Evolutionary conservation across 2,888 invertebrate genomes (phyloP).

Genomic region (Ornithoptera alexandrae): DNA sequence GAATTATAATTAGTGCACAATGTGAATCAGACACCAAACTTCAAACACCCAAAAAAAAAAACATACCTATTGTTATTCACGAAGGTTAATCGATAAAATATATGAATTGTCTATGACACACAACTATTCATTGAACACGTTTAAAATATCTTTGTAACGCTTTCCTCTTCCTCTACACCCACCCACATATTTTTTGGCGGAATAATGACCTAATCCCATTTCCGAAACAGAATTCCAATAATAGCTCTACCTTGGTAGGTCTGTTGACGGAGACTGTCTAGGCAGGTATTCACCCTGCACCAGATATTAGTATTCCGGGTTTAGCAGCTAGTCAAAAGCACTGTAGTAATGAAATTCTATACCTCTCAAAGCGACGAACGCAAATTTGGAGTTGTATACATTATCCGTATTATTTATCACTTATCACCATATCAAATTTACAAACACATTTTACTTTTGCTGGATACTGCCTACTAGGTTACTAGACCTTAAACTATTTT

Average conservation of each 20-base stretch:
- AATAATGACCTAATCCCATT: background rate
- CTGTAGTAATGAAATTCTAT: too few relatives aligned
- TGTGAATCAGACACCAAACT: too few relatives aligned
- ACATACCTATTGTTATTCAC: background rate
- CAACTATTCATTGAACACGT: background rate
- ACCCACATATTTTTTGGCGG: background rate
- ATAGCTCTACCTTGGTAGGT: background rate
- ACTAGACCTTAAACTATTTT: background rate
- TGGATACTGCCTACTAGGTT: background rate
- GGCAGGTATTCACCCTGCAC: too few relatives aligned
- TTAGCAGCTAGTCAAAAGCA: too few relatives aligned
- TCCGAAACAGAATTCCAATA: background rate
- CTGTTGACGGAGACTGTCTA: too few relatives aligned
- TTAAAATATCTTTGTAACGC: background rate
- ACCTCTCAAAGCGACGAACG: too few relatives aligned
- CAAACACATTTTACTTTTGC: background rate
- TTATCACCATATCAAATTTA: background rate
- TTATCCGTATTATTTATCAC: too few relatives aligned
- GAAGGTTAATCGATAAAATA: background rate
- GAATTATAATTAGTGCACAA: too few relatives aligned
- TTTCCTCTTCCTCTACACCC: background rate
- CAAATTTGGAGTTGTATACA: too few relatives aligned
- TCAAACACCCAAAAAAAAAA: too few relatives aligned
- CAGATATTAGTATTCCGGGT: too few relatives aligned
- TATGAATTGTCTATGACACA: background rate